Conservation (phyloP, 2,113 vertebrate genomes). For the Aplodontia rufa region DNA sequence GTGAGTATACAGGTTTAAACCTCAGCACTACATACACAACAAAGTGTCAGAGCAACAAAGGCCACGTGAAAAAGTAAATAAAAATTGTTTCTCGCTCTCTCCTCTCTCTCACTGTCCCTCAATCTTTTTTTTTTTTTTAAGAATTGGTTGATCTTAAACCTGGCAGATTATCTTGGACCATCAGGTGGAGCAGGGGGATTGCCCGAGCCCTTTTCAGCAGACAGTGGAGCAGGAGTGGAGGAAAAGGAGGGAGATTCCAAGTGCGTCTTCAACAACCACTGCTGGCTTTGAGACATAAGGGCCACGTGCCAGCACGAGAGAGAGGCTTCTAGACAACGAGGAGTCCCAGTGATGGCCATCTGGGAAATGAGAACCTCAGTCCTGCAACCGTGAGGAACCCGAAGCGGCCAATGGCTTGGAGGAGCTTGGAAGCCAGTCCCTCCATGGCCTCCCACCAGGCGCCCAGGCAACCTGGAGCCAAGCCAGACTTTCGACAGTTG, state of each 20-base stretch:
- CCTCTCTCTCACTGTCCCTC: too few relatives aligned
- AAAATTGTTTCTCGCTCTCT: too few relatives aligned
- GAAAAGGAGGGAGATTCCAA: too few relatives aligned
- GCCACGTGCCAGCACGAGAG: too few relatives aligned
- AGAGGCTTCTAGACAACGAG: neutral
- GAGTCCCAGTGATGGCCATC: neutral
- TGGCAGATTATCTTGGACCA: neutral
- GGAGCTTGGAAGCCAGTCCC: neutral
- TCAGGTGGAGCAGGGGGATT: neutral
- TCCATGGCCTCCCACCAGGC: neutral
- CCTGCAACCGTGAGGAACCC: neutral
- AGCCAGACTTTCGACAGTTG: neutral
- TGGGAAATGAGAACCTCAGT: rapidly evolving
- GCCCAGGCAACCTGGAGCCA: neutral
- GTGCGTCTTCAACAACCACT: rapidly evolving
- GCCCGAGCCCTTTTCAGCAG: neutral
- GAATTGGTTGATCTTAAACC: neutral
- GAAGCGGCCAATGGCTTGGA: neutral
- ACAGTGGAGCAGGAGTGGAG: neutral
- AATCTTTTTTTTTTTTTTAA: too few relatives aligned
- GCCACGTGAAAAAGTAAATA: too few relatives aligned
- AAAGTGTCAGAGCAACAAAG: too few relatives aligned
- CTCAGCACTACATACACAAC: too few relatives aligned
- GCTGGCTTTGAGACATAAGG: neutral
- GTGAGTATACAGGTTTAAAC: too few relatives aligned